Percentiles rank a stretch among this genome's conserved stretches.
phyloP scores from a whole-genome alignment of 1,140 invertebrate species.

The Drosophila fuyamai region DNA sequence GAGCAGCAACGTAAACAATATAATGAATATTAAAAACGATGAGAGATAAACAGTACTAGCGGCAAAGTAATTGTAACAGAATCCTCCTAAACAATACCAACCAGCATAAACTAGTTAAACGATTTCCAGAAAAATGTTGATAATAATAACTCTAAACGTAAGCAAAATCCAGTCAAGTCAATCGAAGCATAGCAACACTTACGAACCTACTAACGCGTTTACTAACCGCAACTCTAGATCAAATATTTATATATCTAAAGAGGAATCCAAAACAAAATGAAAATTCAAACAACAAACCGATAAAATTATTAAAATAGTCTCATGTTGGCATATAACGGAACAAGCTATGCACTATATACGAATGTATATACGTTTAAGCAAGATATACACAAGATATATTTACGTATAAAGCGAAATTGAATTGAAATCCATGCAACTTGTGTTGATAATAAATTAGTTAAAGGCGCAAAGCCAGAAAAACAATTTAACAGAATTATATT shows the following conservation, averaged over 20 bases:
- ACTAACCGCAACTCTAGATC: conserved; percentile 67
- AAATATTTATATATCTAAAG: conserved; percentile 56
- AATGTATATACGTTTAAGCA: conserved; percentile 37
- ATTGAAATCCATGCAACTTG: conserved; percentile 54
- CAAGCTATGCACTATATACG: conserved; percentile 44
- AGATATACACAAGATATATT: conserved; percentile 63
- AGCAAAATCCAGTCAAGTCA: conserved; percentile 78
- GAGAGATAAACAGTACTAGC: conserved; percentile 46
- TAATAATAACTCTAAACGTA: conserved; percentile 72
- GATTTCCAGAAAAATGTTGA: conserved; percentile 70
- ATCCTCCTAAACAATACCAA: conserved; percentile 75
- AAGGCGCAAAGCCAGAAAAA: conserved; percentile 44
- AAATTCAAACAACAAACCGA: conserved; percentile 23
- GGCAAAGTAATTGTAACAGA: conserved; percentile 69
- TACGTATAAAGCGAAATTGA: conserved; percentile 44
- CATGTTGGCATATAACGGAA: conserved; percentile 60
- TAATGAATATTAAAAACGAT: conserved; percentile 42
- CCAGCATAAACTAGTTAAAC: conserved; percentile 69
- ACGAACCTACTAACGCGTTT: conserved; percentile 68
- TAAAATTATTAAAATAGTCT: conserved; percentile 57
- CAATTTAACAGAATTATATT: conserved; percentile 48
- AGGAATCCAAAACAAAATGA: conserved; percentile 31
- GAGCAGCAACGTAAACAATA: conserved; percentile 64
- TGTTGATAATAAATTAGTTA: conserved; percentile 79
- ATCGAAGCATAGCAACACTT: conserved; percentile 71